Base-by-base conservation (phyloP, 2,888 invertebrate species). In the Eilema griseolum region DNA sequence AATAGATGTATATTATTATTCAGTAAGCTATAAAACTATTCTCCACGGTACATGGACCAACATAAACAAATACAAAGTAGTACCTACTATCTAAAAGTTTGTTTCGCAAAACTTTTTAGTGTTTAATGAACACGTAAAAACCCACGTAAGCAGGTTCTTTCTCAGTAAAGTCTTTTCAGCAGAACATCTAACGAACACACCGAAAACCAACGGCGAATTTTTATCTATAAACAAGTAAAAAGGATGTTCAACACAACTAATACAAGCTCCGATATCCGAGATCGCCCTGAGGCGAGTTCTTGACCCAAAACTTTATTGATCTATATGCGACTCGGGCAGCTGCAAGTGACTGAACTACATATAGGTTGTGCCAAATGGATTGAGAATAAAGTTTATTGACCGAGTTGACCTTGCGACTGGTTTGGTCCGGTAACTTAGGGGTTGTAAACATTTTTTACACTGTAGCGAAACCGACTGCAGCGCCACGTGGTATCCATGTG, bases 241-340 rank as follows among this genome's bases (percentile, higher is more conserved):
- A 52, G 61, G 67, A 69, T 61, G 60, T 70, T 66, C 68, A 70
- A 73, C 69, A 77, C 60, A 71, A 78, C 68, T 76, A 72, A 73
- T 66, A 78, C 72, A 73, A 83, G 79, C 73, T 70, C 63, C 59
- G 61, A 71, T 68, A 76, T 79, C 69, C 69, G 68, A 70, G 63
- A 74, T 66, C 33, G 73, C 78, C 70, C 46, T 66, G 75, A 81
- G 82, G 70, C 66, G 75, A 79, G 71, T 83, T 80, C 65, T 68
- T 74, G 78, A 75, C 67, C 74, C 73, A 78, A 75, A 80, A 83
- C 79, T 79, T 81, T 83, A 85, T 81, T 81, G 85, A 86, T 85
- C 73, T 75, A 85, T 71, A 73, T 78, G 59, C 71, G 66, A 71
- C 66, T 72, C 76, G 46, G 26, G 41, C 61, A 46, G 37, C 20